Evolutionary conservation across 2,888 invertebrate species (phyloP).

Genomic region (Aquatica leii): DNA sequence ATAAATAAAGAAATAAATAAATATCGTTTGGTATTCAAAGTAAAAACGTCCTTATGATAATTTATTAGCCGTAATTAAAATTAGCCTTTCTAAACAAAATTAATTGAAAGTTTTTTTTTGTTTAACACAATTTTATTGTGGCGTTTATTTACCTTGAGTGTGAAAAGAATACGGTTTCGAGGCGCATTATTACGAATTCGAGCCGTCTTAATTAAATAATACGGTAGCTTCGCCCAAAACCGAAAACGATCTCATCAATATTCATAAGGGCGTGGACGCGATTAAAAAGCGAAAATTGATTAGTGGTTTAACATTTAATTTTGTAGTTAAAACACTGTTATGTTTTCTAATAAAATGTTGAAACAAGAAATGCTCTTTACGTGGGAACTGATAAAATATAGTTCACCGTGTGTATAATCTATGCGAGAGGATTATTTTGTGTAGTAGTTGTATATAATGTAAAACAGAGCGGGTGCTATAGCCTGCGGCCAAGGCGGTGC

Average conservation of each 20-base stretch:
- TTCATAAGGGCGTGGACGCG: slow-evolving; percentile 24
- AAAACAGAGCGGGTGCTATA: slow-evolving; percentile 54
- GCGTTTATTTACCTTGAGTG: too few species aligned
- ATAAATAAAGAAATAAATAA: too few species aligned
- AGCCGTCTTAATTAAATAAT: slow-evolving; percentile 14
- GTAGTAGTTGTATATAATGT: slow-evolving; percentile 24
- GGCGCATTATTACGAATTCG: background rate
- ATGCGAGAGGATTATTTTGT: slow-evolving; percentile 14
- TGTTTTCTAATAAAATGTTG: slow-evolving; percentile 6
- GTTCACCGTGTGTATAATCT: background rate
- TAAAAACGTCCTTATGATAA: slow-evolving; percentile 9
- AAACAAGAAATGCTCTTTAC: background rate
- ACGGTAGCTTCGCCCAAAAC: slow-evolving; percentile 13
- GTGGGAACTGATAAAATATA: background rate
- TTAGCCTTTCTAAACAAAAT: slow-evolving; percentile 14
- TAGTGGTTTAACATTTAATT: slow-evolving; percentile 17
- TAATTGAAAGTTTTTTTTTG: slow-evolving; percentile 6
- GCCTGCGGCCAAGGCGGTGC: slow-evolving; percentile 59
- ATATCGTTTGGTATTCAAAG: background rate
- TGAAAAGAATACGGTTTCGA: background rate
- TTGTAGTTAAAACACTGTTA: background rate
- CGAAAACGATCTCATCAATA: slow-evolving; percentile 17
- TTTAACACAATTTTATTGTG: background rate
- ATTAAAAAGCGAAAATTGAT: slow-evolving; percentile 30
- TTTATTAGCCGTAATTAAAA: slow-evolving; percentile 3